Evolutionary conservation across 2,797 vertebrate species (phyloP).

Genomic region (Somateria mollissima): DNA sequence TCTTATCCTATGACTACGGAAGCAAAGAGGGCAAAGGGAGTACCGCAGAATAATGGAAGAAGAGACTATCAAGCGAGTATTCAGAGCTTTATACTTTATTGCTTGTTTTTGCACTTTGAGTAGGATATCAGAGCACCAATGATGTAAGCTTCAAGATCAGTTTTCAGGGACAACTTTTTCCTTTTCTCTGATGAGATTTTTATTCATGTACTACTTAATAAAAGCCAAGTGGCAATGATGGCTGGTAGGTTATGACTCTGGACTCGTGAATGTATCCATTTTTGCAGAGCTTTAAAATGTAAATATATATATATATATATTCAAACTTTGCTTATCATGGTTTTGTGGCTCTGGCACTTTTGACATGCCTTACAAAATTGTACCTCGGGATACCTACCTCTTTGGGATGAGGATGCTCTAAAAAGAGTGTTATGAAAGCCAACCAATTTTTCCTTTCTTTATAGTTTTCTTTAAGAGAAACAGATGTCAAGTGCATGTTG

Average conservation of each 20-base stretch:
- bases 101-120: slow-evolving; percentile 19
- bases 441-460: background rate
- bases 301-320: background rate
- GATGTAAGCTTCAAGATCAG: slow-evolving; percentile 18
- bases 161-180: background rate
- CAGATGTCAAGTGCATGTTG: background rate
- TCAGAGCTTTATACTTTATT: slow-evolving; percentile 39
- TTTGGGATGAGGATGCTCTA: background rate
- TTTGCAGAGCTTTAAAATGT: background rate
- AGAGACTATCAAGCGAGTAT: background rate
- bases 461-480: background rate
- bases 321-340: background rate
- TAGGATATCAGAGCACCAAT: background rate
- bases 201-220: background rate
- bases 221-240: background rate
- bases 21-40: background rate
- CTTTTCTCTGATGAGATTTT: background rate
- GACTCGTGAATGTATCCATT: background rate
- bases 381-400: background rate
- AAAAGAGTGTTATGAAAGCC: background rate
- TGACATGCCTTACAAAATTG: background rate
- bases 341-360: background rate
- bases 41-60: background rate
- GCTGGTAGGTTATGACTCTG: background rate
- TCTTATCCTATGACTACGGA: background rate